Conservation (phyloP, 2,888 invertebrate genomes). For the Chaitophorus viminalis region DNA sequence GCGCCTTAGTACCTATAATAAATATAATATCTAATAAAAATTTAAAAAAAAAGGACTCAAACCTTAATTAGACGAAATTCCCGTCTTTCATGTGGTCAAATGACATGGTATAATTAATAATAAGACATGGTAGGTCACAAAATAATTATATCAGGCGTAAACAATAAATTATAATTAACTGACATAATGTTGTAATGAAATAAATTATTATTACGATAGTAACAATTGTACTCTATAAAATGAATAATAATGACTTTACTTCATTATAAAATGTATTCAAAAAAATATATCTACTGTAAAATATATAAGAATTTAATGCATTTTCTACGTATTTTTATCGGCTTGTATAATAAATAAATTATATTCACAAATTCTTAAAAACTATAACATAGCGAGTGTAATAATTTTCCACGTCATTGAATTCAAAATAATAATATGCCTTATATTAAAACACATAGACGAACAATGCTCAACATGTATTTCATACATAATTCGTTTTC, state of each 20-base stretch:
- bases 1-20: neutral
- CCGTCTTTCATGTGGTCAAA: neutral
- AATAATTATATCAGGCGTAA: neutral
- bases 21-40: neutral
- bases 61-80: neutral
- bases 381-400: neutral
- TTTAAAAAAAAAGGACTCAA: neutral
- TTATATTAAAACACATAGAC: neutral
- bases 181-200: neutral
- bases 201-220: neutral
- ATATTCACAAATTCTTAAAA: too few relatives aligned
- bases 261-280: neutral
- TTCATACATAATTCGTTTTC: neutral
- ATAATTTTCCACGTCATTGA: neutral
- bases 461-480: neutral
- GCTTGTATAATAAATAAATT: too few relatives aligned
- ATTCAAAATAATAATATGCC: neutral
- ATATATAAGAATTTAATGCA: neutral
- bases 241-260: too few relatives aligned
- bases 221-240: neutral
- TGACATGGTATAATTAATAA: neutral
- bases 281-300: neutral
- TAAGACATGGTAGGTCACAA: neutral
- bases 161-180: slow-evolving; percentile 15
- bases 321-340: neutral